A percentile compares a stretch with the other conserved stretches of the same genome.
phyloP scores from a whole-genome alignment of 2,888 invertebrate genomes.

The Andrena minutula region DNA sequence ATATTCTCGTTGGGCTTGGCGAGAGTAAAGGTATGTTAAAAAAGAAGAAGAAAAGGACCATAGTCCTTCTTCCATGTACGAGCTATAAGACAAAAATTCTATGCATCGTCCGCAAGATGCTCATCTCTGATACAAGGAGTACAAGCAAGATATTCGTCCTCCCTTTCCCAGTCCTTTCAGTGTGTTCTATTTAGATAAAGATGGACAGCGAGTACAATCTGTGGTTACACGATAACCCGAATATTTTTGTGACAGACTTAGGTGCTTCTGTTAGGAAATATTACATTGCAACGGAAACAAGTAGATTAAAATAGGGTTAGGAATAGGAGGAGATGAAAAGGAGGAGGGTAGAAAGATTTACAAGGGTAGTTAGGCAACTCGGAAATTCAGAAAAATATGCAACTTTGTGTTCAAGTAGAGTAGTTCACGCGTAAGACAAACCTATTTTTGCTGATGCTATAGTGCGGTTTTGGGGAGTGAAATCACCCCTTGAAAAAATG shows the following conservation, averaged over 20 bases:
- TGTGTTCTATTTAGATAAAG: slow-evolving; percentile 31
- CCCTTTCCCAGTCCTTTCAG: not conserved
- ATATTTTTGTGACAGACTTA: slow-evolving; percentile 11
- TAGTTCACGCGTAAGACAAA: too few relatives aligned
- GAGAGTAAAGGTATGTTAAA: slow-evolving; percentile 42
- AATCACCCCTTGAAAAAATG: too few relatives aligned
- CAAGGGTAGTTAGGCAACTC: too few relatives aligned
- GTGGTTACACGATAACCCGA: not conserved
- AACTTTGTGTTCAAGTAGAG: too few relatives aligned
- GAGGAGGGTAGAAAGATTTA: too few relatives aligned
- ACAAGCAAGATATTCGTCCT: slow-evolving; percentile 24
- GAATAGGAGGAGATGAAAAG: too few relatives aligned
- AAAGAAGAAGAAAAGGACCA: slow-evolving; percentile 2
- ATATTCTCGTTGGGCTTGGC: slow-evolving; percentile 45
- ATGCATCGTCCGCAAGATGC: slow-evolving; percentile 16
- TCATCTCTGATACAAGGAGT: slow-evolving; percentile 42
- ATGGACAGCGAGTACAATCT: slow-evolving; percentile 24
- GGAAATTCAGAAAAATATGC: too few relatives aligned
- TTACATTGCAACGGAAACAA: too few relatives aligned
- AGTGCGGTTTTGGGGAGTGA: too few relatives aligned
- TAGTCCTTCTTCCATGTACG: slow-evolving; percentile 17
- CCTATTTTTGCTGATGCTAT: too few relatives aligned
- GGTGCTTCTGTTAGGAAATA: too few relatives aligned
- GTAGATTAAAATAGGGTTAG: not conserved
- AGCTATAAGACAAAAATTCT: slow-evolving; percentile 15